phyloP scores from a whole-genome alignment of 2,888 invertebrate species.

The Metellina segmentata region DNA sequence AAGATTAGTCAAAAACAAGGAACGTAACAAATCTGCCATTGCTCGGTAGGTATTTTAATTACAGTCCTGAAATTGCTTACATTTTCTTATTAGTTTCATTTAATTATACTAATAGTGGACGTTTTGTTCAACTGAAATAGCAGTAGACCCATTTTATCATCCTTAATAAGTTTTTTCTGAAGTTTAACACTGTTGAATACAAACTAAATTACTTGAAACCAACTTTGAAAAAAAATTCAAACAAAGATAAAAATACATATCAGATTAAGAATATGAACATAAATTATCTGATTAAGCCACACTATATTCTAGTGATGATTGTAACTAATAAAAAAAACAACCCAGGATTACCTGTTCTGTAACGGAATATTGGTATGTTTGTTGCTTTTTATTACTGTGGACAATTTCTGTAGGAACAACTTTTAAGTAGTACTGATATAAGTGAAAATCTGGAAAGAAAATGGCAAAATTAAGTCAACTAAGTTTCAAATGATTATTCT shows the following conservation, averaged over 20 bases:
- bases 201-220: not conserved
- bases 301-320: too few relatives aligned
- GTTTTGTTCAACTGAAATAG: not conserved
- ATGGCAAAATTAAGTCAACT: not conserved
- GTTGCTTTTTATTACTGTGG: slow-evolving; percentile 80
- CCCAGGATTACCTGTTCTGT: slow-evolving; percentile 85
- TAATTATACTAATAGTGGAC: not conserved
- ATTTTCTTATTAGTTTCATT: not conserved
- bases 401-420: slow-evolving; percentile 96
- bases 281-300: too few relatives aligned
- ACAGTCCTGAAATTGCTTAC: too few relatives aligned
- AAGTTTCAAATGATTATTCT: not conserved
- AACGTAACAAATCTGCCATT: too few relatives aligned
- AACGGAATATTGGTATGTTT: slow-evolving; percentile 94
- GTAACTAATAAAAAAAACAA: too few relatives aligned
- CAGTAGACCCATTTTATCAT: not conserved
- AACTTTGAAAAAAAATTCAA: not conserved
- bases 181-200: not conserved
- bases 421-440: slow-evolving; percentile 96
- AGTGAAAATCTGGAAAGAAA: slow-evolving; percentile 85
- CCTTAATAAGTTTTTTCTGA: too few relatives aligned
- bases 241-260: too few relatives aligned
- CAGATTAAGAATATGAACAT: too few relatives aligned
- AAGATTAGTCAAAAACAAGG: too few relatives aligned
- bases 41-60: too few relatives aligned